phyloP scores from a whole-genome alignment of 2,797 vertebrate genomes.

The Sebastes diaconus region DNA sequence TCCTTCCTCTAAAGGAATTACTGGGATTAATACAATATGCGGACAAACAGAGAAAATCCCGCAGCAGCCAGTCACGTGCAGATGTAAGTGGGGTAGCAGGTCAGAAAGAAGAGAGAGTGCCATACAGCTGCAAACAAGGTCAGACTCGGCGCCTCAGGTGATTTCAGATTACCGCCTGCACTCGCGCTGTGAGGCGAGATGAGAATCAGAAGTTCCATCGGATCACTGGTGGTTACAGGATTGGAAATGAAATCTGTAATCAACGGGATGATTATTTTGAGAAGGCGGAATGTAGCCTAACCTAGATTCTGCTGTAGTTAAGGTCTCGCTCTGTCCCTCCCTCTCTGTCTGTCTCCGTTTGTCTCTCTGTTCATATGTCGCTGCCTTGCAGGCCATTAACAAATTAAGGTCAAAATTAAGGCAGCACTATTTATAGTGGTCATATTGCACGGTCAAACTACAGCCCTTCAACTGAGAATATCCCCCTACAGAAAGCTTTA shows the following conservation, averaged over 20 bases:
- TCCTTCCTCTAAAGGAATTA: conserved; percentile 68
- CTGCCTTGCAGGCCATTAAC: conserved; percentile 20
- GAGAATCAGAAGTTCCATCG: conserved; percentile 44
- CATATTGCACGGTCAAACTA: not conserved
- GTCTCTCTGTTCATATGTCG: not conserved
- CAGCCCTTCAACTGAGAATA: not conserved
- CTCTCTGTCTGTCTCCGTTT: not conserved
- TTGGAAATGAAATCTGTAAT: conserved; percentile 61
- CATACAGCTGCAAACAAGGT: conserved; percentile 49
- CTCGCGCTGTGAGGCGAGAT: conserved; percentile 34
- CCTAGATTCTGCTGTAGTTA: conserved; percentile 49
- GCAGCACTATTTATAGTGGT: conserved; percentile 10
- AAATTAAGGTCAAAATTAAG: conserved; percentile 53
- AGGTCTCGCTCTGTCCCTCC: conserved; percentile 6
- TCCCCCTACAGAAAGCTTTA: not conserved
- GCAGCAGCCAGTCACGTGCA: conserved; percentile 51
- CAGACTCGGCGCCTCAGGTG: conserved; percentile 61
- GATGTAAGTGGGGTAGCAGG: conserved; percentile 25
- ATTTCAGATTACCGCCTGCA: conserved; percentile 54
- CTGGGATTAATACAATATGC: conserved; percentile 64
- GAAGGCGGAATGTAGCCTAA: conserved; percentile 31
- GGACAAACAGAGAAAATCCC: conserved; percentile 63
- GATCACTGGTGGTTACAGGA: conserved; percentile 29
- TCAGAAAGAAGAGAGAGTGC: conserved; percentile 34
- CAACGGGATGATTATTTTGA: conserved; percentile 48